Percentiles rank a stretch among this genome's conserved stretches.
Evolutionary conservation across 2,797 vertebrate species (phyloP).

Genomic region (Philypnodon macrostomus): DNA sequence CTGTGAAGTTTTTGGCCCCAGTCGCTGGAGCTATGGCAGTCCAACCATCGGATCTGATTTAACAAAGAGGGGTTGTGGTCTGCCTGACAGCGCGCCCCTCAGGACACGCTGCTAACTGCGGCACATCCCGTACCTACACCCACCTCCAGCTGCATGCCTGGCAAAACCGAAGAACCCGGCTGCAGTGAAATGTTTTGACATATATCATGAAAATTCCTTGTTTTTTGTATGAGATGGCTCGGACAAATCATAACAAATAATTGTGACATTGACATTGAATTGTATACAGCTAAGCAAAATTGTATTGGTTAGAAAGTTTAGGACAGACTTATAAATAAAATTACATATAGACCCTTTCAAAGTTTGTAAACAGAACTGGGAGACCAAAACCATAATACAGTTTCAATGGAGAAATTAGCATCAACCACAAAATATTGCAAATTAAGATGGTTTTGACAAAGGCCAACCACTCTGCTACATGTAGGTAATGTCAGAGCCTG

Average conservation of each 20-base stretch:
- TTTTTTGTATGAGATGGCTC: background rate
- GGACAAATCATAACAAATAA: background rate
- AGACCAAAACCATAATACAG: too few species aligned
- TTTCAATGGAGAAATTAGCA: too few species aligned
- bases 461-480: too few species aligned
- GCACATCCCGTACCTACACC: conserved; percentile 18
- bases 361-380: too few species aligned
- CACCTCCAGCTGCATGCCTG: conserved; percentile 17
- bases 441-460: too few species aligned
- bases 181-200: conserved; percentile 24
- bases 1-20: conserved; percentile 32
- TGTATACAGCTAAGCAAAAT: background rate
- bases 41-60: conserved; percentile 51
- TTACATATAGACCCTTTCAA: too few species aligned
- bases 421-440: too few species aligned
- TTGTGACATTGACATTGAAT: background rate
- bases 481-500: too few species aligned
- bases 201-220: background rate
- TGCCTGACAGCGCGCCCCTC: conserved; percentile 23
- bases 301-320: too few species aligned
- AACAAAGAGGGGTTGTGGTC: conserved; percentile 23
- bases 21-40: conserved; percentile 31
- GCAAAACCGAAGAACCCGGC: conserved; percentile 11
- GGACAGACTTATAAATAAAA: too few species aligned
- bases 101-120: conserved; percentile 30